Percentiles rank a stretch among this genome's conserved stretches.
Evolutionary conservation across 2,113 vertebrate species (phyloP).

Genomic region (Gopherus evgoodei): DNA sequence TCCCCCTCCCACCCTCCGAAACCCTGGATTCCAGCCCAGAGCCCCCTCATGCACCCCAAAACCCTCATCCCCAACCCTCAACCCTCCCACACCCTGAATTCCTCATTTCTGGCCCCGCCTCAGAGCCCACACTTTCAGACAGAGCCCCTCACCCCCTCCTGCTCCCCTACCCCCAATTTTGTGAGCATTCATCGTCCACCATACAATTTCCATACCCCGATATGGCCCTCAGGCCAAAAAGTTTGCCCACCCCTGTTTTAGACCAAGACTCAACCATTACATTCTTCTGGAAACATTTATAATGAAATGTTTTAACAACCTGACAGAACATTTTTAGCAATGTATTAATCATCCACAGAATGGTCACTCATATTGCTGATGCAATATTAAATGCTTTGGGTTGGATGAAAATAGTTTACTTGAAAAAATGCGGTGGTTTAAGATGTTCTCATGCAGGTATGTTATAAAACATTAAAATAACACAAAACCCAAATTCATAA

Average conservation of each 20-base stretch:
- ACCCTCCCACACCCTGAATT: too few relatives aligned
- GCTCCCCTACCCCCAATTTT: too few relatives aligned
- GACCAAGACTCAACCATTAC: neutral
- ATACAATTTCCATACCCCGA: too few relatives aligned
- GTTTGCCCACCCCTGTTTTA: neutral
- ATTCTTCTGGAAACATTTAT: neutral
- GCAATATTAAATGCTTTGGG: neutral
- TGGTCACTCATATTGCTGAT: fast-evolving
- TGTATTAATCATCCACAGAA: neutral
- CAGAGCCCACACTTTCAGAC: too few relatives aligned
- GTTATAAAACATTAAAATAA: neutral
- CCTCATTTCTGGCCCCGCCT: too few relatives aligned
- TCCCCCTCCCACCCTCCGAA: too few relatives aligned
- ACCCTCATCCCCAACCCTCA: too few relatives aligned
- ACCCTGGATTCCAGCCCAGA: too few relatives aligned
- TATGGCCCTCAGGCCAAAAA: too few relatives aligned
- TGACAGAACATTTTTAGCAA: neutral
- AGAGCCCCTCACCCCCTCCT: too few relatives aligned
- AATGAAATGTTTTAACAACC: neutral
- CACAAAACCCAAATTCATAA: neutral
- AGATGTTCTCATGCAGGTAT: neutral
- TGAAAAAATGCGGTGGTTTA: neutral
- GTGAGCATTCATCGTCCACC: too few relatives aligned
- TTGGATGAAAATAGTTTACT: neutral
- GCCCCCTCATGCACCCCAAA: too few relatives aligned